phyloP scores from a whole-genome alignment of 2,113 vertebrate species.

The Lycocorax pyrrhopterus region DNA sequence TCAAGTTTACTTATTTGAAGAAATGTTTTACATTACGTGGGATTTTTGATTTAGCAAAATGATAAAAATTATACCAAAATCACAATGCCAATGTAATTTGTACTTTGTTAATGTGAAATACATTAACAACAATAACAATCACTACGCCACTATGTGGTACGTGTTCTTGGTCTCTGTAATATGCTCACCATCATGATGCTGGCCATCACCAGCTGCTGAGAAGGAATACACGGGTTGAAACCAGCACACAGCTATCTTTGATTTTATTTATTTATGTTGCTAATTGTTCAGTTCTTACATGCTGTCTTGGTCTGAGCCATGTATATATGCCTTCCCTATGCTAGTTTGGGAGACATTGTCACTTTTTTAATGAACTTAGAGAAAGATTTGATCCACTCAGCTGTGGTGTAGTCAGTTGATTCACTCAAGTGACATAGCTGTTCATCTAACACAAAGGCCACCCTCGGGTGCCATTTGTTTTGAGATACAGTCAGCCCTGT shows the following conservation, averaged over 20 bases:
- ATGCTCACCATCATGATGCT: not conserved
- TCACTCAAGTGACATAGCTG: not conserved
- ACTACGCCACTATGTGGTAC: fast-evolving
- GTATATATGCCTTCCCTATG: not conserved
- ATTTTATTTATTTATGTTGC: not conserved
- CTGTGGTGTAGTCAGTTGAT: not conserved
- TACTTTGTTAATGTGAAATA: not conserved
- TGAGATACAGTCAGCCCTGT: not conserved
- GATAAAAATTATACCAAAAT: not conserved
- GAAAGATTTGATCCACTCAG: not conserved
- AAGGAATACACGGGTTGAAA: not conserved
- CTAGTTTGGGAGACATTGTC: not conserved
- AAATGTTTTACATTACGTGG: fast-evolving
- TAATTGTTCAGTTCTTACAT: not conserved
- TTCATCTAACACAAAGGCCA: not conserved
- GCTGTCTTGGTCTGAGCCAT: not conserved
- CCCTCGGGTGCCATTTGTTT: not conserved
- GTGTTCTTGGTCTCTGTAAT: not conserved
- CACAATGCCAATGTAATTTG: not conserved
- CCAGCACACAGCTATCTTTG: not conserved
- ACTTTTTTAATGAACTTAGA: not conserved
- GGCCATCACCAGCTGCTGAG: not conserved
- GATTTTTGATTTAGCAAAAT: not conserved
- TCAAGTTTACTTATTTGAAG: not conserved
- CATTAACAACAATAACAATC: not conserved